A percentile compares a stretch with the other conserved stretches of the same genome.
phyloP scores from a whole-genome alignment of 37 sponge, comb jelly and placozoan genomes.

The Ephydatia muelleri region DNA sequence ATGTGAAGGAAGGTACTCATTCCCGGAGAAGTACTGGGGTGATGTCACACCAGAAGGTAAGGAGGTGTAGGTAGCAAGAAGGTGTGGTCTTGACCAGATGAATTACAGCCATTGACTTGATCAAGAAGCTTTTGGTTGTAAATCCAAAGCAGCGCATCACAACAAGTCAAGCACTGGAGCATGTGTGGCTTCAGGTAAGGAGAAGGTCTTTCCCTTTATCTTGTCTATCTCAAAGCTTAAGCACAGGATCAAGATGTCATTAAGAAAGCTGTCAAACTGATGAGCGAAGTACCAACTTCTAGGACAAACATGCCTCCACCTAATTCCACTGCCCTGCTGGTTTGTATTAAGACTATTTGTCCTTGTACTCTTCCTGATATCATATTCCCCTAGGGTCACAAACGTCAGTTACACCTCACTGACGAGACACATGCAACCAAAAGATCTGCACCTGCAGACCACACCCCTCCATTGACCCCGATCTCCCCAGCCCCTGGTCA shows the following conservation, averaged over 20 bases:
- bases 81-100: background rate
- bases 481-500: background rate
- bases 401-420: background rate
- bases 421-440: background rate
- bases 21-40: conserved; percentile 79
- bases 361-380: too few species aligned
- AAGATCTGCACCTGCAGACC: background rate
- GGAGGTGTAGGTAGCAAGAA: background rate
- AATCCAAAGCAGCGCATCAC: conserved; percentile 71
- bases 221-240: background rate
- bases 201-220: background rate
- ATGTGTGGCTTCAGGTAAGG: conserved; percentile 78
- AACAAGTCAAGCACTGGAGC: conserved; percentile 57
- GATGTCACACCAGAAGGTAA: conserved; percentile 71
- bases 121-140: conserved; percentile 72
- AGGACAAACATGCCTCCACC: conserved; percentile 48
- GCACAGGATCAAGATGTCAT: conserved; percentile 58
- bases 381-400: background rate
- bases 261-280: conserved; percentile 34
- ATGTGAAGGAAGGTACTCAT: conserved; percentile 73
- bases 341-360: too few species aligned
- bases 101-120: conserved; percentile 65
- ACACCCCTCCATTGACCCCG: background rate
- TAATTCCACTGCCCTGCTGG: background rate
- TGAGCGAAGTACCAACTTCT: conserved; percentile 28